Evolutionary conservation across 2,888 invertebrate species (phyloP).

Genomic region (Xylota sylvarum): DNA sequence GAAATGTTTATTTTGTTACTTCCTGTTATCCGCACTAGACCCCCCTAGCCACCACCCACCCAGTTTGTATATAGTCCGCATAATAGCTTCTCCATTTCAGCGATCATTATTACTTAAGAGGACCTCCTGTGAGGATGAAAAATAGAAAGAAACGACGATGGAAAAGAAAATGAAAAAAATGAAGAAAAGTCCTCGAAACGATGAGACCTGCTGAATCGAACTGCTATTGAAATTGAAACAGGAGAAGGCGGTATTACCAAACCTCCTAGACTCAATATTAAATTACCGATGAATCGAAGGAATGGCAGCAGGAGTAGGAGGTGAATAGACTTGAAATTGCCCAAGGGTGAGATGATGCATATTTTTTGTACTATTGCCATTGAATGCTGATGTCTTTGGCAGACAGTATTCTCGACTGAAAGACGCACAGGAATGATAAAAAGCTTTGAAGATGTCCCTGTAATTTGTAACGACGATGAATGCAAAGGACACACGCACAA

Average conservation of each 20-base stretch:
- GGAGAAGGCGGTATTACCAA: constrained; percentile 25
- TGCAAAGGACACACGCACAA: constrained; percentile 35
- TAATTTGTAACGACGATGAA: constrained; percentile 70
- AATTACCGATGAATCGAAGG: constrained; percentile 62
- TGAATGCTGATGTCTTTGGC: constrained; percentile 39
- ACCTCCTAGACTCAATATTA: constrained; percentile 54
- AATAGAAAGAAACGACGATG: constrained; percentile 16
- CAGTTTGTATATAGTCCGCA: constrained; percentile 43
- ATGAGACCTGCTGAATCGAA: constrained; percentile 69
- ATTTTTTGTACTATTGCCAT: constrained; percentile 16
- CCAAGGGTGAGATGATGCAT: constrained; percentile 39
- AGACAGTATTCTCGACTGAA: constrained; percentile 33
- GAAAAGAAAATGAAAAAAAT: constrained; percentile 2
- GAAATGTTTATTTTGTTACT: constrained; percentile 74
- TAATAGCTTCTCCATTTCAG: constrained; percentile 76
- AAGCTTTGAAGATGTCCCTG: constrained; percentile 52
- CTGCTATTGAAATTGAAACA: constrained; percentile 56
- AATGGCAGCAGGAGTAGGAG: background rate
- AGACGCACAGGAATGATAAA: constrained; percentile 31
- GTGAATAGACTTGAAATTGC: constrained; percentile 16
- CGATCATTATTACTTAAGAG: constrained; percentile 74
- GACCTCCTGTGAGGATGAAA: constrained; percentile 49
- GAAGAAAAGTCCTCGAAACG: constrained; percentile 41
- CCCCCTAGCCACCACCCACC: background rate
- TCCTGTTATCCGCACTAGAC: constrained; percentile 28